phyloP scores from a whole-genome alignment of 1,140 invertebrate genomes.

The Zaprionus gabonicus region DNA sequence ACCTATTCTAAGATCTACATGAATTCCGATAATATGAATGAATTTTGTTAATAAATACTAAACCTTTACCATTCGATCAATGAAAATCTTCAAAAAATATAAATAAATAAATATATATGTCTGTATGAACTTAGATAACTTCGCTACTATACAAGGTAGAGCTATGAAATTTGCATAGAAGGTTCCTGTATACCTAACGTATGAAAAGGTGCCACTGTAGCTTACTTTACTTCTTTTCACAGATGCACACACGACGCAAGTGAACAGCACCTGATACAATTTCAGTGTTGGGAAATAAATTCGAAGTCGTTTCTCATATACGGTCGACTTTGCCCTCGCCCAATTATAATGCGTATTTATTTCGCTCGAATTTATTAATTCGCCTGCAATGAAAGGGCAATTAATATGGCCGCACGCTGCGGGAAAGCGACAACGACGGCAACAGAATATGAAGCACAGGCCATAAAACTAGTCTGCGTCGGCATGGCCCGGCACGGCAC shows the following conservation, averaged over 20 bases:
- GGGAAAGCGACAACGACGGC: background rate
- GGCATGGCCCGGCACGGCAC: background rate
- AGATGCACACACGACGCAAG: background rate
- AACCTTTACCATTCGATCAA: too few relatives aligned
- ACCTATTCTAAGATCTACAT: too few relatives aligned
- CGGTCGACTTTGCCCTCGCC: background rate
- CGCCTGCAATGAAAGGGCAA: slow-evolving; percentile 2
- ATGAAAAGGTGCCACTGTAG: background rate
- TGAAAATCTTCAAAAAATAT: too few relatives aligned
- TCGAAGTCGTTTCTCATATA: background rate
- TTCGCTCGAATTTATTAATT: slow-evolving; percentile 4
- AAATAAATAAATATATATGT: too few relatives aligned
- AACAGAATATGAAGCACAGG: background rate
- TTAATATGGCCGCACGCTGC: slow-evolving; percentile 6
- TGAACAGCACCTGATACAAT: background rate
- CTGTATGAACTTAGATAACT: background rate
- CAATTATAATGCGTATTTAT: slow-evolving; percentile 1
- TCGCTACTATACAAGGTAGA: background rate
- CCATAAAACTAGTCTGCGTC: slow-evolving; percentile 2
- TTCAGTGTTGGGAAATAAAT: background rate
- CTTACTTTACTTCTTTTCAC: too few relatives aligned
- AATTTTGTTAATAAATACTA: too few relatives aligned
- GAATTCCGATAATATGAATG: too few relatives aligned
- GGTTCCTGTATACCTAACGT: background rate
- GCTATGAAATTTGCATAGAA: background rate